Evolutionary conservation across 2,888 invertebrate species (phyloP).

Genomic region (Seladonia tumulorum): DNA sequence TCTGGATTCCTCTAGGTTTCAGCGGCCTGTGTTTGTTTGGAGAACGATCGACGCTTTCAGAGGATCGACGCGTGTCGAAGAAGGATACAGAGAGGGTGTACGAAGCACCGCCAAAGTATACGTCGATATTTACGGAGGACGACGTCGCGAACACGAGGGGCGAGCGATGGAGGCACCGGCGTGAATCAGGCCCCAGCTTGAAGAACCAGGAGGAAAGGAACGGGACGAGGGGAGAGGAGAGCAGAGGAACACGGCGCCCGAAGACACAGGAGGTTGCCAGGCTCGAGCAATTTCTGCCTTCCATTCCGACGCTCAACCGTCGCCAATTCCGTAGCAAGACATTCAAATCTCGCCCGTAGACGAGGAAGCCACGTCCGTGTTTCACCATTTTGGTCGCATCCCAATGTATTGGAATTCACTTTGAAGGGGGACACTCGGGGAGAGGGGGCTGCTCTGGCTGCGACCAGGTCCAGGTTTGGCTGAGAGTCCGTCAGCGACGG

Average conservation of each 20-base stretch:
- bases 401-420: slow-evolving; percentile 79
- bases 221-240: not conserved
- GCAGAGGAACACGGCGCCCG: slow-evolving; percentile 4
- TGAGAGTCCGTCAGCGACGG: slow-evolving; percentile 37
- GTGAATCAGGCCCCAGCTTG: slow-evolving; percentile 33
- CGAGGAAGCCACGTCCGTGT: slow-evolving; percentile 55
- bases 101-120: slow-evolving; percentile 62
- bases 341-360: slow-evolving; percentile 73
- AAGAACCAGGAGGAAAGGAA: not conserved
- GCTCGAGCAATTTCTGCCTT: slow-evolving; percentile 66
- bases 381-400: slow-evolving; percentile 74
- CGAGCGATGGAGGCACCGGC: not conserved
- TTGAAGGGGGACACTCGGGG: slow-evolving; percentile 59
- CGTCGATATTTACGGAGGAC: slow-evolving; percentile 65
- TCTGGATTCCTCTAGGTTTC: not conserved
- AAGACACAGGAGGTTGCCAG: slow-evolving; percentile 38
- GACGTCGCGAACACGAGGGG: slow-evolving; percentile 7
- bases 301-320: slow-evolving; percentile 63
- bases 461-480: slow-evolving; percentile 48
- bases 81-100: not conserved
- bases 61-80: slow-evolving; percentile 17
- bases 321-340: slow-evolving; percentile 74
- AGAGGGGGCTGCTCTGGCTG: not conserved
- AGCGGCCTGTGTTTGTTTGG: not conserved
- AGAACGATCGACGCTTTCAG: not conserved